Evolutionary conservation across 2,888 invertebrate species (phyloP).

Genomic region (Eupithecia inturbata): DNA sequence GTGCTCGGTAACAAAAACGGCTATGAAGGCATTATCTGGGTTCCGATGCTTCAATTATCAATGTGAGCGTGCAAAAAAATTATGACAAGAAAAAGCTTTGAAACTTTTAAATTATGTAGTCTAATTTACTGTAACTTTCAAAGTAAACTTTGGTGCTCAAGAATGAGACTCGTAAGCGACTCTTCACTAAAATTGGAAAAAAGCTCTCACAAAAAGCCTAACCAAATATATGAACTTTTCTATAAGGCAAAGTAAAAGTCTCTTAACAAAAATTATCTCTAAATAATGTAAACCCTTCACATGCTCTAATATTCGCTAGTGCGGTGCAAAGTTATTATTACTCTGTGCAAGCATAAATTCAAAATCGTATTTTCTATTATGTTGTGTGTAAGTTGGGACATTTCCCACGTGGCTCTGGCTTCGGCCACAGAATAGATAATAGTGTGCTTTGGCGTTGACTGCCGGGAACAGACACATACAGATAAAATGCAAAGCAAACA

Average conservation of each 20-base stretch:
- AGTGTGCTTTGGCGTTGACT: neutral
- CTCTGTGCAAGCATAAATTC: conserved; percentile 59
- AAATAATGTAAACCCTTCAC: neutral
- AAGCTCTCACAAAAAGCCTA: neutral
- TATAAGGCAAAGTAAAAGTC: neutral
- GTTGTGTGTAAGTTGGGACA: conserved; percentile 57
- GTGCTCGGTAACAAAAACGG: no score
- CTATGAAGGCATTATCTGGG: no score
- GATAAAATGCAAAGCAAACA: neutral
- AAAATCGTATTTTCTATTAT: conserved; percentile 71
- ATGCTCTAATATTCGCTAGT: conserved; percentile 7
- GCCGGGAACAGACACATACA: neutral
- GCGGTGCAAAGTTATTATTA: conserved; percentile 35
- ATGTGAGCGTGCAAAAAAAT: no score
- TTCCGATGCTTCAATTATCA: neutral
- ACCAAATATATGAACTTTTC: neutral
- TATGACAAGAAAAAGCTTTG: no score
- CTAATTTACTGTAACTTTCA: no score
- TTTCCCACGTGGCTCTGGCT: conserved; percentile 56
- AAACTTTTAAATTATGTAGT: no score
- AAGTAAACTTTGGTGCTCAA: no score
- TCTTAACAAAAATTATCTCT: neutral
- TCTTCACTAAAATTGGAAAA: no score
- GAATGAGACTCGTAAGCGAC: no score
- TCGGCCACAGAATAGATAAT: conserved; percentile 17